Conservation (phyloP, 2,797 vertebrate species). For the Benthosema pterotum region DNA sequence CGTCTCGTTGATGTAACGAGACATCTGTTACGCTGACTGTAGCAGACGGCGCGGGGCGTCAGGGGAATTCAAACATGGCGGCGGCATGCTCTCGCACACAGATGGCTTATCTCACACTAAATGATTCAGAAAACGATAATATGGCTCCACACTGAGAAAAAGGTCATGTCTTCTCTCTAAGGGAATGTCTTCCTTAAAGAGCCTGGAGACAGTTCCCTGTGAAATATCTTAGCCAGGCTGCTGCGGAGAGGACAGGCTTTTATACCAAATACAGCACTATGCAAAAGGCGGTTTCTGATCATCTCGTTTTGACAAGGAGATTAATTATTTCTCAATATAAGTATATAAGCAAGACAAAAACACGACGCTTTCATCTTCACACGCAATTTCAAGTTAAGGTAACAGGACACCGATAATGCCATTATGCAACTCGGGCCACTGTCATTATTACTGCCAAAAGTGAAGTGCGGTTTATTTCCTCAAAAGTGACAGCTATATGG, state of each 20-base stretch:
- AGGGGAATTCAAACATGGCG: conserved; percentile 53
- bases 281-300: conserved; percentile 22
- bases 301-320: conserved; percentile 40
- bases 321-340: conserved; percentile 42
- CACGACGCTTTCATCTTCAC: conserved; percentile 27
- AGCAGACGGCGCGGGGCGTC: conserved; percentile 63
- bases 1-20: conserved; percentile 49
- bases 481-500: conserved; percentile 25
- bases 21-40: conserved; percentile 67
- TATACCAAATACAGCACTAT: conserved; percentile 45
- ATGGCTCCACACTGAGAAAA: conserved; percentile 46
- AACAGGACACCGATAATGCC: conserved; percentile 42
- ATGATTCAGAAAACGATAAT: conserved; percentile 74
- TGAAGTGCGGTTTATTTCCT: conserved; percentile 12
- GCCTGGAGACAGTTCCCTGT: conserved; percentile 33
- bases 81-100: conserved; percentile 48
- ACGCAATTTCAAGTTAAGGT: conserved; percentile 37
- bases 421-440: conserved; percentile 35
- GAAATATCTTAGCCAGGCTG: conserved; percentile 22
- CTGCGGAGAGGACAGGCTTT: conserved; percentile 11
- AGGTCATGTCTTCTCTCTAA: conserved; percentile 53
- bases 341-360: conserved; percentile 35
- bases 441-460: conserved; percentile 25
- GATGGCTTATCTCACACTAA: conserved; percentile 74
- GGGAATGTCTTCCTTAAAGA: conserved; percentile 50